These are phyloP conservation scores for Anolis carolinensis DNA, from an alignment of 2,113 vertebrate species.

Conservation along the genomic window DNA sequence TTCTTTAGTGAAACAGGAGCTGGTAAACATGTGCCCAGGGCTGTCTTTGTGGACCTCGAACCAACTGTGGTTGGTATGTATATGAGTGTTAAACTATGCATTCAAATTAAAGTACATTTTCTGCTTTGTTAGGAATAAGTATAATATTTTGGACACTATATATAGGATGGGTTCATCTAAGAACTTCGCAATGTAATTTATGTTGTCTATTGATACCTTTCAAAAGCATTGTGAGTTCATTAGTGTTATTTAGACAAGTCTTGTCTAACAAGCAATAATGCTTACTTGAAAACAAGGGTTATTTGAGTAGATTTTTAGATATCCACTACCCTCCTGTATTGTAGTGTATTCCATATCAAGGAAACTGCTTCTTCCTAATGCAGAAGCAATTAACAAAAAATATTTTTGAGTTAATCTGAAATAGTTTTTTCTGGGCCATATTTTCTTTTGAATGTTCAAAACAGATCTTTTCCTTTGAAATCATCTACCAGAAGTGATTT, in stretches of 20 bases:
- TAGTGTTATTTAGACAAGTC: too few relatives aligned
- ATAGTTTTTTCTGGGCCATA: too few relatives aligned
- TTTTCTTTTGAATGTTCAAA: not conserved
- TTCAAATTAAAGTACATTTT: not conserved
- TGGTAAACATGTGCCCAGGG: slow-evolving; percentile 75
- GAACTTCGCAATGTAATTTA: too few relatives aligned
- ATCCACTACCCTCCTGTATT: not conserved
- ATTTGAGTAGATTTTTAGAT: not conserved
- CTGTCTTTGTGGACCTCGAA: slow-evolving; percentile 84
- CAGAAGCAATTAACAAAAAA: not conserved
- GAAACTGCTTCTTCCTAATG: not conserved
- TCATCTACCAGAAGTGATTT: not conserved
- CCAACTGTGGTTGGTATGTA: slow-evolving; percentile 83
- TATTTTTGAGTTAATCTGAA: too few relatives aligned
- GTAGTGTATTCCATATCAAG: not conserved
- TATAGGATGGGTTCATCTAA: too few relatives aligned
- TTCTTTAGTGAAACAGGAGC: slow-evolving; percentile 86
- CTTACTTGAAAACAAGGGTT: not conserved
- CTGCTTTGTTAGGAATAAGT: not conserved
- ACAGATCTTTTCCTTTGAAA: not conserved
- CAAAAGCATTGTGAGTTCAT: too few relatives aligned
- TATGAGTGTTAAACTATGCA: not conserved
- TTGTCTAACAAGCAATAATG: too few relatives aligned
- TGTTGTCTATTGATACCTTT: too few relatives aligned
- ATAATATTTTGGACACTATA: too few relatives aligned